Conservation (phyloP, 1,140 invertebrate genomes). For the Leptonema lineaticorne region DNA sequence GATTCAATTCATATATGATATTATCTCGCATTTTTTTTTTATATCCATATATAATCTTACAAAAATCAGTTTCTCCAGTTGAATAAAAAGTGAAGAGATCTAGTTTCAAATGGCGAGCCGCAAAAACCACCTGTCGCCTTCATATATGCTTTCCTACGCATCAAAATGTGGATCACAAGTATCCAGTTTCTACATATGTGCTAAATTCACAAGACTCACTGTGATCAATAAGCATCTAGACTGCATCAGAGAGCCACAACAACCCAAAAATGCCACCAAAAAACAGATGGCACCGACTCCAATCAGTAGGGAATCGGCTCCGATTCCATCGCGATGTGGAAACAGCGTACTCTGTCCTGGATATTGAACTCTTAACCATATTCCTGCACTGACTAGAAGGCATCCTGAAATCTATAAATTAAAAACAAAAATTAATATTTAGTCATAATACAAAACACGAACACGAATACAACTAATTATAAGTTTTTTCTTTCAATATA, state of each 20-base stretch:
- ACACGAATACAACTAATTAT: too few relatives aligned
- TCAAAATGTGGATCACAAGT: background rate
- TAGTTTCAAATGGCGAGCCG: background rate
- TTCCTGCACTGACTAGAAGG: slow-evolving; percentile 70
- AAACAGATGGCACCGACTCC: slow-evolving; percentile 69
- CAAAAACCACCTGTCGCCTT: slow-evolving; percentile 10
- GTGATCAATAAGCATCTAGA: slow-evolving; percentile 74
- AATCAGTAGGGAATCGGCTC: slow-evolving; percentile 69
- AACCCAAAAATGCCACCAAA: slow-evolving; percentile 75
- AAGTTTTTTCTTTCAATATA: too few relatives aligned
- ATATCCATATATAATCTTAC: too few relatives aligned
- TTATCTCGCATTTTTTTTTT: too few relatives aligned
- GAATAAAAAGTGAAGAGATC: slow-evolving; percentile 4
- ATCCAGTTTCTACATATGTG: background rate
- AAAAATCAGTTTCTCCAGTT: too few relatives aligned
- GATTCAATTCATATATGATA: too few relatives aligned
- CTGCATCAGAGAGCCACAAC: slow-evolving; percentile 80
- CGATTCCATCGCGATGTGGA: slow-evolving; percentile 69
- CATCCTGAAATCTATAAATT: slow-evolving; percentile 70
- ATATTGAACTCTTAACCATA: slow-evolving; percentile 72
- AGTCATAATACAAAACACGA: background rate
- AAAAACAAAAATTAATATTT: background rate
- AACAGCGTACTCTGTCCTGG: slow-evolving; percentile 70
- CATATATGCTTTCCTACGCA: background rate
- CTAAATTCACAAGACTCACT: slow-evolving; percentile 56